Conservation (phyloP, 2,797 vertebrate genomes). For the Psittacula echo region DNA sequence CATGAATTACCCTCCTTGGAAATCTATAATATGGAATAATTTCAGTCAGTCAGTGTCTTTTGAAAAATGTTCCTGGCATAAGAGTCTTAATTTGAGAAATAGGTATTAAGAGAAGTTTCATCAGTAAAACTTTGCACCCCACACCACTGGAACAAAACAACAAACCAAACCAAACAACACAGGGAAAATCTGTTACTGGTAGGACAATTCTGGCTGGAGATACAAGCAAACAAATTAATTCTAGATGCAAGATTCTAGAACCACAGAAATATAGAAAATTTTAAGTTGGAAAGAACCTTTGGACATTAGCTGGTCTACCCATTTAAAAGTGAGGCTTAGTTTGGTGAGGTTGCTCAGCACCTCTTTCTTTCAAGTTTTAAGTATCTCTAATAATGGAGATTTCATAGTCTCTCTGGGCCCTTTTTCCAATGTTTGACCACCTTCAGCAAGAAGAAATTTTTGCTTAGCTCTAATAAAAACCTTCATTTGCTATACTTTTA, state of each 20-base stretch:
- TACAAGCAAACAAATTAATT: background rate
- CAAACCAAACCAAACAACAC: background rate
- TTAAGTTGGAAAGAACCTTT: background rate
- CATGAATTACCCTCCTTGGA: background rate
- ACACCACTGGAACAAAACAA: background rate
- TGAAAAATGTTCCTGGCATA: background rate
- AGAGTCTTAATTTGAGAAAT: background rate
- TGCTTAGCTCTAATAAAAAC: background rate
- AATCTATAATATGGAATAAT: background rate
- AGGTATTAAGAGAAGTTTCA: background rate
- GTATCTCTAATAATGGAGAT: background rate
- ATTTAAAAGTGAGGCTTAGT: background rate
- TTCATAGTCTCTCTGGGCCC: background rate
- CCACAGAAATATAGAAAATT: background rate
- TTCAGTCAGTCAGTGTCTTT: background rate
- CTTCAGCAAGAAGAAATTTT: background rate
- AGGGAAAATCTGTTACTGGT: background rate
- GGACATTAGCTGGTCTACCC: background rate
- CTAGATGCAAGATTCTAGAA: background rate
- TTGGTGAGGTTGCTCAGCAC: background rate
- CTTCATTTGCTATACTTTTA: background rate
- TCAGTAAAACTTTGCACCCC: background rate
- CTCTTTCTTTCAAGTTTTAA: background rate
- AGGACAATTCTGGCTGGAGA: background rate
- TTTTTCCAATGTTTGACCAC: background rate